Base-by-base conservation (phyloP, 1,140 invertebrate species). In the Drosophila pachea region DNA sequence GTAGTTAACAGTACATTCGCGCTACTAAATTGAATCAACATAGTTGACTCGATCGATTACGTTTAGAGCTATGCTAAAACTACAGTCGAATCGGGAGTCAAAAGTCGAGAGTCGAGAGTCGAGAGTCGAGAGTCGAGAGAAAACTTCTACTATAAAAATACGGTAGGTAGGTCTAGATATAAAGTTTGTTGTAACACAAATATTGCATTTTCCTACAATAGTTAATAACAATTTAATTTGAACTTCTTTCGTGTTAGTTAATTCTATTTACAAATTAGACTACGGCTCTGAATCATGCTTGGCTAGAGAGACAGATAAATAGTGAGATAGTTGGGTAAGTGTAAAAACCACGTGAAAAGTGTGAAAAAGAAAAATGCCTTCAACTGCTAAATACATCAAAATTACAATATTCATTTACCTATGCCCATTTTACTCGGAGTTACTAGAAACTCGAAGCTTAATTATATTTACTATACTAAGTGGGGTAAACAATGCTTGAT, bases 161-260 rank as follows among this genome's bases (percentile, higher is more conserved):
- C 68, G 72, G 61, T 79, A 75, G 72, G 61, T 79, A 75, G 72
- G 72, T 68, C 65, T 70, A 64, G 53, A 22, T 22, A 22, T 59
- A 68, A 63, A 52, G 69, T 66, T 63, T 66, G 60, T 63, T 47
- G 60, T 66, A 83, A 84, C 76, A 84, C 74, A 84, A 68, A 84
- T 79, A 83, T 79, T 84, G 76, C 76, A 76, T 63, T 73, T 83
- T 63, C 50, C 73, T 83, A 86, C 76, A 69, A 79, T 83, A 69
- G 79, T 79, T 74, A 71, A 79, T 83, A 83, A 83, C 79, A 83
- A 86, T 83, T 86, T 81, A 74, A 76, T 83, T 84, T 83, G 79
- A 83, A 83, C 79, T 83, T 84, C 50, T 65, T 76, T 70, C 76
- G 73, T 79, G 40, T 43, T 35, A 43, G 36, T 42, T 32, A 22